A percentile compares a stretch with the other conserved stretches of the same genome.
phyloP scores from a whole-genome alignment of 2,113 vertebrate species.

The Platichthys stellatus region DNA sequence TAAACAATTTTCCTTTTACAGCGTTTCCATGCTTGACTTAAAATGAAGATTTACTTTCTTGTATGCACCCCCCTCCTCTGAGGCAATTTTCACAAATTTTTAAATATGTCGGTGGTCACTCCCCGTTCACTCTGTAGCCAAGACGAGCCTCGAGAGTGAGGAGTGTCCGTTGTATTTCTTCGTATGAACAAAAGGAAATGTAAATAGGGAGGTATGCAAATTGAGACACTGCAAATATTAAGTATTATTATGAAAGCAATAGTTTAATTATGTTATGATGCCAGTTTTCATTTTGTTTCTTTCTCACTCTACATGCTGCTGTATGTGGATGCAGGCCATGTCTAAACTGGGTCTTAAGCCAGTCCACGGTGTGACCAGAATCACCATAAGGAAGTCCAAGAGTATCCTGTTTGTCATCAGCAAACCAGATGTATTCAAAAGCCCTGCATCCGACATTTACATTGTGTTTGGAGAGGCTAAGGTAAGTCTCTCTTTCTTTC shows the following conservation, averaged over 20 bases:
- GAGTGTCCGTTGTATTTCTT: too few relatives aligned
- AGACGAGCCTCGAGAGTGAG: too few relatives aligned
- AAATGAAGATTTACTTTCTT: neutral
- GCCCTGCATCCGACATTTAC: slow-evolving; percentile 95
- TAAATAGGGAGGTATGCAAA: neutral
- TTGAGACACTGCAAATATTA: neutral
- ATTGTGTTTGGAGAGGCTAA: slow-evolving; percentile 98
- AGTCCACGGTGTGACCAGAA: slow-evolving; percentile 94
- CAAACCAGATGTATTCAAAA: slow-evolving; percentile 97
- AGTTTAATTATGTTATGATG: neutral
- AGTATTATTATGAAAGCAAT: too few relatives aligned
- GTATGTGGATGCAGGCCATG: slow-evolving; percentile 87
- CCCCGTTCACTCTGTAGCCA: too few relatives aligned
- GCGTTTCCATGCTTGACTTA: neutral
- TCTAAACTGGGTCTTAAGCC: slow-evolving; percentile 95
- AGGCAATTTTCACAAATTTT: too few relatives aligned
- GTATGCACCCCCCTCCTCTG: neutral
- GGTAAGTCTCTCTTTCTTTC: slow-evolving; percentile 68
- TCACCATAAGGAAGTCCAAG: slow-evolving; percentile 98
- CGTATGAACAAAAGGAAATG: neutral
- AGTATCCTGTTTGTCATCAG: slow-evolving; percentile 98
- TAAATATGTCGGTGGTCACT: too few relatives aligned
- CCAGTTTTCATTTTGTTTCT: neutral
- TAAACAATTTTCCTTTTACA: too few relatives aligned
- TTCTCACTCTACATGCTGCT: slow-evolving; percentile 16